These are phyloP conservation scores for Turnix velox DNA, from an alignment of 2,113 vertebrate genomes.

Conservation along the genomic window DNA sequence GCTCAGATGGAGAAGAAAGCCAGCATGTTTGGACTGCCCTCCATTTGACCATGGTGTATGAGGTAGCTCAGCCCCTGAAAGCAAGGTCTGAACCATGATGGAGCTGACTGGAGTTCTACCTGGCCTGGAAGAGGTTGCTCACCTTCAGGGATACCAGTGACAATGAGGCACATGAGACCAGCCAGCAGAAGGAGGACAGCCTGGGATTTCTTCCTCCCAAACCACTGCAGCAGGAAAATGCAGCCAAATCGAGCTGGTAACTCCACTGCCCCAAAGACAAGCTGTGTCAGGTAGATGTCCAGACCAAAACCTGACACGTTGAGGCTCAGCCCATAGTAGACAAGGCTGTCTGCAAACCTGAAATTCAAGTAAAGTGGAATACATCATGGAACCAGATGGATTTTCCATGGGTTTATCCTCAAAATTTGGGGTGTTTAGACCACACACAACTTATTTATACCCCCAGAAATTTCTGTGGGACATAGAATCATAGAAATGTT, in stretches of 20 bases:
- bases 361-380: background rate
- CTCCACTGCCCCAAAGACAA: constrained; percentile 83
- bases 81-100: background rate
- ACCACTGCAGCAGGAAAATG: constrained; percentile 73
- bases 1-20: background rate
- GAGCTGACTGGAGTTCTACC: background rate
- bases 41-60: background rate
- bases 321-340: constrained; percentile 87
- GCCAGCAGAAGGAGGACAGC: constrained; percentile 64
- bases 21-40: fast-evolving
- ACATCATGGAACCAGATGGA: background rate
- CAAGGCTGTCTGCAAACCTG: constrained; percentile 86
- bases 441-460: fast-evolving
- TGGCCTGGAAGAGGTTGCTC: background rate
- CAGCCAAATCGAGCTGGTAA: constrained; percentile 70
- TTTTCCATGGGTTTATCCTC: background rate
- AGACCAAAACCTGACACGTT: constrained; percentile 84
- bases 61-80: background rate
- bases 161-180: constrained; percentile 75
- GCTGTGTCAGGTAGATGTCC: constrained; percentile 87
- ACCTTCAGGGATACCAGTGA: constrained; percentile 80
- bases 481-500: too few species aligned
- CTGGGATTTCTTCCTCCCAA: constrained; percentile 79
- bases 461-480: background rate
- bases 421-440: background rate